Conservation (phyloP, 2,888 invertebrate species). For the Chromoteleia sp. region DNA sequence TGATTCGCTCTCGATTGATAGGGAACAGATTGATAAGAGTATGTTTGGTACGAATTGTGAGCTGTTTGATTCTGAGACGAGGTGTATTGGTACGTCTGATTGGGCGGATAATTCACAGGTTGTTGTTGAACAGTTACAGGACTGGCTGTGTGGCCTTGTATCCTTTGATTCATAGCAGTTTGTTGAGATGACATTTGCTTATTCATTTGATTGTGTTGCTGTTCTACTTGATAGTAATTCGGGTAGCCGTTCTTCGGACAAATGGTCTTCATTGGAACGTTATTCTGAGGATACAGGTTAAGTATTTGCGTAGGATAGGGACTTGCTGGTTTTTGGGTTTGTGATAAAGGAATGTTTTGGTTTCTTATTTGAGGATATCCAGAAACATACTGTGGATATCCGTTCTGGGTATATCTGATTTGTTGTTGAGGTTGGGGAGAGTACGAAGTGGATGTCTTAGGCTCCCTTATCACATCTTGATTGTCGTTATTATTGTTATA, state of each 20-base stretch:
- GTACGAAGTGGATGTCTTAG: conserved; percentile 75
- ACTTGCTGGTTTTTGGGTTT: conserved; percentile 81
- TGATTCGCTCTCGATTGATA: conserved; percentile 79
- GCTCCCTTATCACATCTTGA: conserved; percentile 76
- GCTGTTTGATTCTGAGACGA: conserved; percentile 75
- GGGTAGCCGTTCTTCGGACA: conserved; percentile 77
- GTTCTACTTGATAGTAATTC: conserved; percentile 81
- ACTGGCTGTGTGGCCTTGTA: conserved; percentile 79
- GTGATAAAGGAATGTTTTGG: conserved; percentile 78
- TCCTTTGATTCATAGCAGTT: conserved; percentile 76
- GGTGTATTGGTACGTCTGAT: conserved; percentile 79
- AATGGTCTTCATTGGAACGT: conserved; percentile 77
- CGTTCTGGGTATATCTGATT: conserved; percentile 80
- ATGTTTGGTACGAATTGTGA: conserved; percentile 76
- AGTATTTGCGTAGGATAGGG: conserved; percentile 80
- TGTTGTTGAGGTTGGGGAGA: conserved; percentile 79
- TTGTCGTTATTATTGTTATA: conserved; percentile 75
- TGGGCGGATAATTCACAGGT: conserved; percentile 74
- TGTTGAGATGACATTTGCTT: conserved; percentile 80
- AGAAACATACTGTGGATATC: conserved; percentile 72
- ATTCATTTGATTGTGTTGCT: conserved; percentile 83
- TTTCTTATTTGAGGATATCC: conserved; percentile 79
- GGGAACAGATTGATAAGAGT: conserved; percentile 78
- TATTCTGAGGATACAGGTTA: conserved; percentile 79
- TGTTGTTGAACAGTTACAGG: conserved; percentile 82